These are phyloP conservation scores for Echiichthys vipera DNA, from an alignment of 2,797 vertebrate species.

Conservation along the genomic window DNA sequence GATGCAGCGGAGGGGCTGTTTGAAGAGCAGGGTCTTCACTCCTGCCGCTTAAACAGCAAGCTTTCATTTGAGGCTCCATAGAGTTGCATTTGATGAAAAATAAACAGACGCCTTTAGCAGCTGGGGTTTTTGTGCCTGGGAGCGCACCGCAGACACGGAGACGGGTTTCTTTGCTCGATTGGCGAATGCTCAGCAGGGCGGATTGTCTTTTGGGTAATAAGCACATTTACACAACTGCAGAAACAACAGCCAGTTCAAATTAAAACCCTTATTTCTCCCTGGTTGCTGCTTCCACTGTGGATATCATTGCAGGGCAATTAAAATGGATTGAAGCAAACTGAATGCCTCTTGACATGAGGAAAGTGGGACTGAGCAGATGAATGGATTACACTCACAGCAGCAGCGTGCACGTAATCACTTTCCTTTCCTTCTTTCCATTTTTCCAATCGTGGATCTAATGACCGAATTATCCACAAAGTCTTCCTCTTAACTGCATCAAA, in stretches of 20 bases:
- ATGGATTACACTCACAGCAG: neutral
- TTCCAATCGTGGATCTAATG: neutral
- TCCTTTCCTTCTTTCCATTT: neutral
- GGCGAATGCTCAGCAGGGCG: conserved; percentile 27
- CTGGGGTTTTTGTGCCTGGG: conserved; percentile 50
- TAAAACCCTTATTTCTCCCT: neutral
- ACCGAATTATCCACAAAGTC: neutral
- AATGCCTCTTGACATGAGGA: neutral
- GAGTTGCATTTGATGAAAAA: conserved; percentile 60
- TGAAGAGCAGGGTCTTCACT: conserved; percentile 64
- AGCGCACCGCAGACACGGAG: conserved; percentile 3
- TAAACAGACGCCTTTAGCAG: conserved; percentile 59
- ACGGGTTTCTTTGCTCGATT: conserved; percentile 40
- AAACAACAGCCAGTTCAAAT: neutral
- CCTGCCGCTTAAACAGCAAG: conserved; percentile 38
- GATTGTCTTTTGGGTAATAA: conserved; percentile 33
- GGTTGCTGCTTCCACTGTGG: neutral
- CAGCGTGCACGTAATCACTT: neutral
- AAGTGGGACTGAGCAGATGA: neutral
- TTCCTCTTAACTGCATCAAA: conserved; percentile 22
- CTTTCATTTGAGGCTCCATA: conserved; percentile 57
- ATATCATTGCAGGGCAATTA: neutral
- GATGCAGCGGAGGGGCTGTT: conserved; percentile 53
- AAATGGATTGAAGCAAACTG: neutral
- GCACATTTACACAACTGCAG: conserved; percentile 26